Evolutionary conservation across 2,888 invertebrate species (phyloP), one percentile per base, ranked within the genome.

Genomic region (Drosophila greeni): DNA sequence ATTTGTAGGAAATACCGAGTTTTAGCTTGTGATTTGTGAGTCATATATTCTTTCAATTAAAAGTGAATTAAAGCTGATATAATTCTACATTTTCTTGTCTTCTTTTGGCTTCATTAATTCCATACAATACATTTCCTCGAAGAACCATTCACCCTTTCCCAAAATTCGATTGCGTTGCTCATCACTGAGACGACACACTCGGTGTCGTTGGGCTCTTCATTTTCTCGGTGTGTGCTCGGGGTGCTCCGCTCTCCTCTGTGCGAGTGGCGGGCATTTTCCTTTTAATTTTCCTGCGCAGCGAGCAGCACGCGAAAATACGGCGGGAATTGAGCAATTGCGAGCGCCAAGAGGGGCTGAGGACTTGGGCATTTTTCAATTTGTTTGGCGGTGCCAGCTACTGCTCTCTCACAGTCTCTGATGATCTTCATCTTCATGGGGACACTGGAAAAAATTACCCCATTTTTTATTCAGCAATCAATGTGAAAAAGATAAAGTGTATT

Each of bases 331-430:
- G 82, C 82, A 84, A 79, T 78, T 73, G 83, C 66, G 73, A 74
- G 82, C 82, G 73, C 70, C 76, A 75, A 82, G 78, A 79, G 78
- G 64, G 67, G 69, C 71, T 72, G 82, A 82, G 84, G 82, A 83
- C 77, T 82, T 76, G 75, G 70, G 82, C 20, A 75, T 76, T 80
- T 82, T 84, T 78, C 78, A 80, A 80, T 82, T 84, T 82, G 82
- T 71, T 79, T 73, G 72, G 69, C 76, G 58, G 66, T 69, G 49
- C 67, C 47, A 71, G 52, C 58, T 55, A 56, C 43, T 60, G 26
- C 29, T 59, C 29, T 53, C 66, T 73, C 29, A 48, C 24, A 53
- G 65, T 51, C 52, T 73, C 52, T 48, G 72, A 29, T 62, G 68
- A 73, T 73, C 61, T 76, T 71, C 69, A 75, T 73, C 64, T 59